Conservation (phyloP, 64 coral and sea anemone species). For the Anthopleura sola region DNA sequence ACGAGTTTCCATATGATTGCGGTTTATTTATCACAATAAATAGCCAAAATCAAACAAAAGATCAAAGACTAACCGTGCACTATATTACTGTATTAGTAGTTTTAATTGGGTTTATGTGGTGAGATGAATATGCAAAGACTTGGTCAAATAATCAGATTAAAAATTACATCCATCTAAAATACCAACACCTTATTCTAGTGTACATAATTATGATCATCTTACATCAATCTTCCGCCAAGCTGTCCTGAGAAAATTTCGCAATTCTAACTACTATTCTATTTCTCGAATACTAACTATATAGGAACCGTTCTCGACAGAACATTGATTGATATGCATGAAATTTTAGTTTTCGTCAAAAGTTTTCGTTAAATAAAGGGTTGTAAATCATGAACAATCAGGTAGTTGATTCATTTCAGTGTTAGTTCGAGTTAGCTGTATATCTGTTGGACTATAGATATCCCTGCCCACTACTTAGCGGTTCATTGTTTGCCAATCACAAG, state of each 20-base stretch:
- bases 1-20: background rate
- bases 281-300: background rate
- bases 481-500: background rate
- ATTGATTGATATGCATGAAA: background rate
- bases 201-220: background rate
- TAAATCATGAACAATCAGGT: background rate
- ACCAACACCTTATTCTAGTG: background rate
- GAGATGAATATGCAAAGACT: background rate
- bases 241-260: background rate
- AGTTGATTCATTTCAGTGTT: background rate
- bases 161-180: background rate
- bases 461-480: slow-evolving; percentile 10
- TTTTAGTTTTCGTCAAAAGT: background rate
- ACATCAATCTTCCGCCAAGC: background rate
- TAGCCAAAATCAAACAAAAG: background rate
- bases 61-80: background rate
- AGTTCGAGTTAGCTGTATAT: background rate
- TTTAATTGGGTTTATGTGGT: slow-evolving; percentile 5
- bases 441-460: background rate
- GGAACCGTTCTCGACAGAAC: too few relatives aligned
- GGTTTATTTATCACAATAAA: slow-evolving; percentile 9
- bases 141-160: slow-evolving; percentile 12
- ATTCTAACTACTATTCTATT: background rate
- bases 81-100: background rate
- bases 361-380: background rate